phyloP scores from a whole-genome alignment of 1,140 invertebrate genomes.

The Thaumatotibia leucotreta region DNA sequence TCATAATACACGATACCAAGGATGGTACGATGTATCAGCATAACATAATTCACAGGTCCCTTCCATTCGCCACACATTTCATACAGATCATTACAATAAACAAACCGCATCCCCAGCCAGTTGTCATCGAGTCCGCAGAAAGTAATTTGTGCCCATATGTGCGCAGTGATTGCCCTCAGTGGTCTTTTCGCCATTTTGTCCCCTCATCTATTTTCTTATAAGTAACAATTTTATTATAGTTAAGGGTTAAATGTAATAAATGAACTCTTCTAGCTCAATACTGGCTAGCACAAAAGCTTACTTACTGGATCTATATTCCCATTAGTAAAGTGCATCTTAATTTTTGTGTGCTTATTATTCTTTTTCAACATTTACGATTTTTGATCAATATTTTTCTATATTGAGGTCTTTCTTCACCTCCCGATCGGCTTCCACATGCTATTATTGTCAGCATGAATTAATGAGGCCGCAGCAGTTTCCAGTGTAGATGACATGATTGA shows the following conservation, averaged over 20 bases:
- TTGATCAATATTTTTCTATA: too few species aligned
- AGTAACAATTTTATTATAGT: slow-evolving; percentile 38
- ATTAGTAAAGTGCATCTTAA: too few species aligned
- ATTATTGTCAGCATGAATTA: too few species aligned
- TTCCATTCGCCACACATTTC: slow-evolving; percentile 10
- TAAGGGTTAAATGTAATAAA: background rate
- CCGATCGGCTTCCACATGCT: too few species aligned
- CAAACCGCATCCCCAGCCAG: slow-evolving; percentile 46
- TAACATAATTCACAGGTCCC: background rate
- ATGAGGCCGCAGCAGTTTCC: too few species aligned
- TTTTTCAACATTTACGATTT: too few species aligned
- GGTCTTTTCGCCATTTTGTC: slow-evolving; percentile 57
- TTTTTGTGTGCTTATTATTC: too few species aligned
- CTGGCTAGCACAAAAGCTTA: background rate
- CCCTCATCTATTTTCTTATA: slow-evolving; percentile 57
- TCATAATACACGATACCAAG: background rate
- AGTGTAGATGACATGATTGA: too few species aligned
- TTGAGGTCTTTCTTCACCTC: too few species aligned
- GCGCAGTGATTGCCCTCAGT: slow-evolving; percentile 67
- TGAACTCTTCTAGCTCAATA: background rate
- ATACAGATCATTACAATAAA: slow-evolving; percentile 19
- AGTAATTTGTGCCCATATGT: slow-evolving; percentile 75
- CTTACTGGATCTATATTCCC: background rate
- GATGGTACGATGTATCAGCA: background rate
- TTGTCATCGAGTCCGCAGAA: slow-evolving; percentile 58